These are phyloP conservation scores for Amiota mariae DNA, from an alignment of 2,888 invertebrate species.

Conservation along the genomic window DNA sequence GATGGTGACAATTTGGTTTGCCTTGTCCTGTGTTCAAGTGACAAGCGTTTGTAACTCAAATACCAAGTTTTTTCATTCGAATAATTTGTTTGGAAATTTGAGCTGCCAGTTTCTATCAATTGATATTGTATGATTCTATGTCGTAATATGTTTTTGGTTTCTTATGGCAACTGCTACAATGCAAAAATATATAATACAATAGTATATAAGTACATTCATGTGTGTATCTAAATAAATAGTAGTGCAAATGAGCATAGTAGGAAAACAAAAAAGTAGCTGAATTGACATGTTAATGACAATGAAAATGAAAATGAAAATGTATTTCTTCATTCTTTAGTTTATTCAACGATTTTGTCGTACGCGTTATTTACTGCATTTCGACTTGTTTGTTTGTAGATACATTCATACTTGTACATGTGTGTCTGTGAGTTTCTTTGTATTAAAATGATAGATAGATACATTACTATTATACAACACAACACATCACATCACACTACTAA, in stretches of 20 bases:
- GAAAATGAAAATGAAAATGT: conserved; percentile 51
- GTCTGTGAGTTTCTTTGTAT: not conserved
- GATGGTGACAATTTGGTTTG: not conserved
- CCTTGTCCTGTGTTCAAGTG: not conserved
- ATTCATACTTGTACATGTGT: conserved; percentile 17
- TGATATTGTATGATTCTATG: not conserved
- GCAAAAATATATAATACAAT: not conserved
- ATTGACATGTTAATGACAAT: conserved; percentile 59
- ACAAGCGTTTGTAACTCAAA: not conserved
- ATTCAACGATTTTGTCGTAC: not conserved
- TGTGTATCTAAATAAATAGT: not conserved
- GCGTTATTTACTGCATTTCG: conserved; percentile 48
- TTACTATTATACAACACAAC: conserved; percentile 25
- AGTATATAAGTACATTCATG: not conserved
- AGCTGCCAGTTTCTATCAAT: conserved; percentile 32
- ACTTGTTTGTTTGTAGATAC: no score
- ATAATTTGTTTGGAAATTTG: conserved; percentile 55
- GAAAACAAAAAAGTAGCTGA: conserved; percentile 47
- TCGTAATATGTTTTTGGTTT: conserved; percentile 5
- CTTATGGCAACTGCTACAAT: not conserved
- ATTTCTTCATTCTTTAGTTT: conserved; percentile 13
- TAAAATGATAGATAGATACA: not conserved
- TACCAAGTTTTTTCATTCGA: conserved; percentile 46
- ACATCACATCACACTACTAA: not conserved
- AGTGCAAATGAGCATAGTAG: conserved; percentile 38